A percentile compares a stretch with the other conserved stretches of the same genome.
Evolutionary conservation across 2,113 vertebrate species (phyloP).

Genomic region (Oenanthe oenanthe): DNA sequence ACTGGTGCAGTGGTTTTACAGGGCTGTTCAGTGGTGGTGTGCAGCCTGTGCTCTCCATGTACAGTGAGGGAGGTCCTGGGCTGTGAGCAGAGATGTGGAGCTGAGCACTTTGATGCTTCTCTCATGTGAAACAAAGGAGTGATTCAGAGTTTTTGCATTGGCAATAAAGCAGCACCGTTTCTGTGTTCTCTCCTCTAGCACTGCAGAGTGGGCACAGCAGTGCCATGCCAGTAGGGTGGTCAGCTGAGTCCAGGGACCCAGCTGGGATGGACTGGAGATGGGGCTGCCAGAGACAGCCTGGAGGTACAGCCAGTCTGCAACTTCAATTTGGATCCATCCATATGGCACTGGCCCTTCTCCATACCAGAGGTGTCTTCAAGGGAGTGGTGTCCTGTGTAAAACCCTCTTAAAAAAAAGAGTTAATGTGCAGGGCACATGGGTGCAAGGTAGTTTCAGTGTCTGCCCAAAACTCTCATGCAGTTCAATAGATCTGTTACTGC

Average conservation of each 20-base stretch:
- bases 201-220: no score
- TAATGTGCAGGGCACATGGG: no score
- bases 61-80: neutral
- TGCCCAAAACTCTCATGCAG: neutral
- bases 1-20: neutral
- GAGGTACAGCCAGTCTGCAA: neutral
- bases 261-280: neutral
- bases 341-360: accelerated
- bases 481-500: neutral
- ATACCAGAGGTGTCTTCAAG: neutral
- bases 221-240: neutral
- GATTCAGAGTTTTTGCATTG: neutral
- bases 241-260: neutral
- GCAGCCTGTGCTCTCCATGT: accelerated
- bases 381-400: neutral
- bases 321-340: accelerated
- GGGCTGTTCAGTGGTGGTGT: neutral
- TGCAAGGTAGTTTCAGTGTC: neutral
- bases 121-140: neutral
- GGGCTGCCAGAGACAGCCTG: accelerated
- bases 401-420: neutral
- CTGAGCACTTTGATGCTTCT: neutral
- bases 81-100: neutral
- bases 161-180: neutral
- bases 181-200: neutral